Percentiles rank a stretch among this genome's conserved stretches.
Evolutionary conservation across 1,140 invertebrate species (phyloP).

Genomic region (Stegodyphus dumicola): DNA sequence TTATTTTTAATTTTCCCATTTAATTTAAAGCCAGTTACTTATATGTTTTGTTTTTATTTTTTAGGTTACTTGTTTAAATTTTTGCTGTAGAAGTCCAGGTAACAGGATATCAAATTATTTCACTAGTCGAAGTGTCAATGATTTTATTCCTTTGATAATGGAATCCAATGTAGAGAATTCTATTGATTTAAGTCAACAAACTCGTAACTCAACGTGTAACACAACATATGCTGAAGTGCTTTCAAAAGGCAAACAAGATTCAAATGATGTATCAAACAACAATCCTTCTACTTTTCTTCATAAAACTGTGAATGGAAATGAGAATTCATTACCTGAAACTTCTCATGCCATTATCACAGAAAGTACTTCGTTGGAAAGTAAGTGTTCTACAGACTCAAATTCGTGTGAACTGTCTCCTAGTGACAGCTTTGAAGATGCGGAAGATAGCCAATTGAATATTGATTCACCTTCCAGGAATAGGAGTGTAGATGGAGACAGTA

Average conservation of each 20-base stretch:
- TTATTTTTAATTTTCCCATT: too few species aligned
- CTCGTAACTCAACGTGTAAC: not conserved
- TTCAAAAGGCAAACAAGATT: not conserved
- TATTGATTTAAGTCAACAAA: too few species aligned
- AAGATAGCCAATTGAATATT: slow-evolving; percentile 31
- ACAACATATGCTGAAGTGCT: slow-evolving; percentile 10
- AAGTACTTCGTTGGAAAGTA: slow-evolving; percentile 11
- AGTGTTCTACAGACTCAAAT: not conserved
- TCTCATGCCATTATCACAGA: not conserved
- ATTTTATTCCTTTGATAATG: too few species aligned
- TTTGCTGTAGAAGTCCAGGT: too few species aligned
- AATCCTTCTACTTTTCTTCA: slow-evolving; percentile 14
- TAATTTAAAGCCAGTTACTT: too few species aligned
- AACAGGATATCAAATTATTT: too few species aligned
- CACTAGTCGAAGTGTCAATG: too few species aligned
- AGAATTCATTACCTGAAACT: not conserved
- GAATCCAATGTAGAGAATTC: too few species aligned
- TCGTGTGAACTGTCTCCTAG: not conserved
- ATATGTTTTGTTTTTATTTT: too few species aligned
- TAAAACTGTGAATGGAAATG: slow-evolving; percentile 2
- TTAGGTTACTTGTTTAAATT: too few species aligned
- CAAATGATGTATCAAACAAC: slow-evolving; percentile 37
- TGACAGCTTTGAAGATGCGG: slow-evolving; percentile 48
- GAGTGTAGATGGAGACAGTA: slow-evolving; percentile 4
- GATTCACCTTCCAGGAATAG: slow-evolving; percentile 13